Conservation (phyloP, 2,797 vertebrate species). For the Malurus leucopterus region DNA sequence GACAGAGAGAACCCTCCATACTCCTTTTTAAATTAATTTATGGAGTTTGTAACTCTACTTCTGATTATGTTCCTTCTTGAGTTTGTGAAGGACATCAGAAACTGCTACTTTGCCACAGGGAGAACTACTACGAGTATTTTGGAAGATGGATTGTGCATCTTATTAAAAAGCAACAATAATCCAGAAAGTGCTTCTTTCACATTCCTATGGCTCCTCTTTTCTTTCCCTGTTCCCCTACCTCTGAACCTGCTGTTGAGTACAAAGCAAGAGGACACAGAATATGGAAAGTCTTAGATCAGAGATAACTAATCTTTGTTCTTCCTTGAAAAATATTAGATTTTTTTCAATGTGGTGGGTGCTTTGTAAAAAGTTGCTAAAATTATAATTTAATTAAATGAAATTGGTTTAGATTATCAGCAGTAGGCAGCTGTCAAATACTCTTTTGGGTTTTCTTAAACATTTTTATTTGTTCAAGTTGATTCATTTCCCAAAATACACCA, state of each 20-base stretch:
- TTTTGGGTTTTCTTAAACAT: not conserved
- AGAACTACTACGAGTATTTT: not conserved
- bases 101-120: not conserved
- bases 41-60: not conserved
- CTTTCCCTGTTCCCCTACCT: not conserved
- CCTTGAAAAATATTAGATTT: not conserved
- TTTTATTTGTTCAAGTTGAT: not conserved
- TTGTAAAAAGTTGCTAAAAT: not conserved
- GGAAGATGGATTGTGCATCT: not conserved
- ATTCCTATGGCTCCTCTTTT: not conserved
- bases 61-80: not conserved
- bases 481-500: not conserved
- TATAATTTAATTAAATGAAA: not conserved
- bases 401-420: not conserved
- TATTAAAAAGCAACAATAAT: not conserved
- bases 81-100: not conserved
- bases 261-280: fast-evolving
- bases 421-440: not conserved
- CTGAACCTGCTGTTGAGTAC: not conserved
- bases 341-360: not conserved
- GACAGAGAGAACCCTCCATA: not conserved
- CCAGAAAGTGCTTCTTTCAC: not conserved
- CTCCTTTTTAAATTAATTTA: not conserved
- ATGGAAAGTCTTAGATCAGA: not conserved
- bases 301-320: not conserved